Evolutionary conservation across 2,888 invertebrate species (phyloP), one percentile per base, ranked within the genome.

Genomic region (Aspidapion aeneum): DNA sequence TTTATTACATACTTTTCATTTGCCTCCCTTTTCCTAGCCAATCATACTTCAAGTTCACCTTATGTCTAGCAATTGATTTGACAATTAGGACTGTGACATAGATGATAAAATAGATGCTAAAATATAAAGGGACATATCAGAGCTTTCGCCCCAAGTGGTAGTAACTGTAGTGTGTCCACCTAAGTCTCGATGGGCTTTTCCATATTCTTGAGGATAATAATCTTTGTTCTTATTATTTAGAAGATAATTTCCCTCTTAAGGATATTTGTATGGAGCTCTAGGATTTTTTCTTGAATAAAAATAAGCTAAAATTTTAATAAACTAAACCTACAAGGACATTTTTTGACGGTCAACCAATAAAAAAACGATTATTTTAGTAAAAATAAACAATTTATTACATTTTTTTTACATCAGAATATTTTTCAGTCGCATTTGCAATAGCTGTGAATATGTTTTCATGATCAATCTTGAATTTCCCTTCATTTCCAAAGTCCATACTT

Each of bases 91-190:
- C 87, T 1, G 87, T 87, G 0, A 90, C 87, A 72, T 90, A 90
- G 63, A 89, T 79, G n/a, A n/a, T n/a, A 69, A 87, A 87, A 70
- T 87, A 90, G 16, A 90, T 87, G 74, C 90, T n/a, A n/a, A n/a
- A n/a, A n/a, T n/a, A n/a, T n/a, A 90, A 77, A 0, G 90, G 90
- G 66, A 90, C 81, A 74, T 90, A 90, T 84, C 90, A 90, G 48
- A 90, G 79, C 73, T 90, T 90, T 70, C 88, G 86, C 1, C 90
- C 90, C 65, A 90, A 82, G 73, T 87, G 90, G 73, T 90, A 90
- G 76, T 90, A 90, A 74, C 89, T 89, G 81, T 87, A 89, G 62
- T 79, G 80, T 75, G 81, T 83, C 69, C 82, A 83, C 72, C 84
- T 86, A 7, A 85, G n/a, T n/a, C n/a, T n/a, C n/a, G n/a, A n/a